Conservation (phyloP, 1,140 invertebrate genomes). For the Latrodectus geometricus region DNA sequence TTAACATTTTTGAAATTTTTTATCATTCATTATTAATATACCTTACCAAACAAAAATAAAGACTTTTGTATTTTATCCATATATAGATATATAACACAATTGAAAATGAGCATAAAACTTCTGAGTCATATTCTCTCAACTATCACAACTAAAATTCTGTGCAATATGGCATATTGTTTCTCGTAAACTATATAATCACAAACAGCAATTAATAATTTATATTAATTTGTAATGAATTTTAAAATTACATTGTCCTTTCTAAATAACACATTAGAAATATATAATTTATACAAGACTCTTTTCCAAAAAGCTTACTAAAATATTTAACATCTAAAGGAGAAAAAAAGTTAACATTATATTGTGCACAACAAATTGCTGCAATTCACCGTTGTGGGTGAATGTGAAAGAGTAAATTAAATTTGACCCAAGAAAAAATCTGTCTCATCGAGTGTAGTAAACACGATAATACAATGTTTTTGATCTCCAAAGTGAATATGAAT, state of each 20-base stretch:
- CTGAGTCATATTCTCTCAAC: background rate
- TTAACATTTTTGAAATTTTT: too few species aligned
- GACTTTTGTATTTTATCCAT: too few species aligned
- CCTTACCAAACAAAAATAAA: too few species aligned
- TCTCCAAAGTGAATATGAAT: conserved; percentile 98
- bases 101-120: background rate
- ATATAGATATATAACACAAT: too few species aligned
- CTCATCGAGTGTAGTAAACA: conserved; percentile 89
- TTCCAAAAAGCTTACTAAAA: background rate
- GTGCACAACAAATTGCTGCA: conserved; percentile 25
- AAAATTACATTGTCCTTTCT: background rate
- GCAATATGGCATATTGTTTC: background rate
- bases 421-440: conserved; percentile 2
- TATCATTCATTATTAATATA: too few species aligned
- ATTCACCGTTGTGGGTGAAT: conserved; percentile 8
- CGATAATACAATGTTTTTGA: conserved; percentile 99
- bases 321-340: conserved; percentile 17
- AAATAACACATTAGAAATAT: background rate
- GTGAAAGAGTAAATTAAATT: conserved; percentile 9
- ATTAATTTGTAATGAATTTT: background rate
- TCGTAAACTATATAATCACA: background rate
- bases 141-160: background rate
- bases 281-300: background rate
- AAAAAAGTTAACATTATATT: conserved; percentile 10
- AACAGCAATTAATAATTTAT: background rate